Percentiles rank a stretch among this genome's conserved stretches.
Evolutionary conservation across 1,140 invertebrate genomes (phyloP).

Genomic region (Drosophila miranda): DNA sequence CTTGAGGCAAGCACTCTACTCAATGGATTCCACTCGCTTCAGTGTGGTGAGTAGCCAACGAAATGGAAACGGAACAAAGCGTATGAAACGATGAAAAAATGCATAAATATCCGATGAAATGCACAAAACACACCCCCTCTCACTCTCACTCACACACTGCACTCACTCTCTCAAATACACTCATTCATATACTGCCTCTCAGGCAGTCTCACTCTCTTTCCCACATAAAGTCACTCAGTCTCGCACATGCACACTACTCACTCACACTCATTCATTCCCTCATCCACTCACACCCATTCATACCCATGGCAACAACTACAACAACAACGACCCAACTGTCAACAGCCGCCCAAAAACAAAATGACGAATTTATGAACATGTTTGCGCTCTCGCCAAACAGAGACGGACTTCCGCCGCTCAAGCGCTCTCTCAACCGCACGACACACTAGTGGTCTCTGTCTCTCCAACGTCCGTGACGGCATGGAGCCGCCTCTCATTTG

Average conservation of each 20-base stretch:
- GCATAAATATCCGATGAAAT: conserved; percentile 60
- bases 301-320: conserved; percentile 50
- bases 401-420: conserved; percentile 1
- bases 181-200: not conserved
- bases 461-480: not conserved
- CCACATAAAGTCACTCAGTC: not conserved
- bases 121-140: conserved; percentile 54
- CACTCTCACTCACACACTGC: no score
- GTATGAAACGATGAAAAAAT: conserved; percentile 14
- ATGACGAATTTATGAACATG: conserved; percentile 82
- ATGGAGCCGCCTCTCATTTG: conserved; percentile 29
- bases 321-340: conserved; percentile 70
- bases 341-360: conserved; percentile 77
- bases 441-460: conserved; percentile 45
- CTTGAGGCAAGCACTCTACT: conserved; percentile 8
- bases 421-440: conserved; percentile 10
- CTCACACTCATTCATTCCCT: conserved; percentile 9
- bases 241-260: conserved; percentile 10
- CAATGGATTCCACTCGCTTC: conserved; percentile 23
- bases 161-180: conserved; percentile 2
- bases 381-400: conserved; percentile 45
- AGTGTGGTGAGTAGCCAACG: conserved; percentile 53
- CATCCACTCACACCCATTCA: conserved; percentile 11
- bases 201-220: conserved; percentile 28
- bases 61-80: conserved; percentile 37